Evolutionary conservation across 2,888 invertebrate species (phyloP), one percentile per base, ranked within the genome.

Genomic region (Synanthedon myopaeformis): DNA sequence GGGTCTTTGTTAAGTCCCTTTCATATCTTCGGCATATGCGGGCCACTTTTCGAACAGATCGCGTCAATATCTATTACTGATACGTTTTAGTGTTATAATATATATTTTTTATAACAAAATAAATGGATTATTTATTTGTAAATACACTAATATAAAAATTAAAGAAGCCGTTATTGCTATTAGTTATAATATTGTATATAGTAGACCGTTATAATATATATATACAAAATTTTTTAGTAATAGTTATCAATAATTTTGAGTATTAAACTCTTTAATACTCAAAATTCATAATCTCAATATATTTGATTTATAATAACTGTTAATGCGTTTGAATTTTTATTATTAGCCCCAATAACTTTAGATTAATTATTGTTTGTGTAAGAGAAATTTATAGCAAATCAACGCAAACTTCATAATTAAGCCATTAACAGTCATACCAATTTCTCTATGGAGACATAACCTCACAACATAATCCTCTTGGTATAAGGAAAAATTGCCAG

Each of bases 1-100:
- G 59, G 53, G 58, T 67, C 70, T 73, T 81, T 80, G 74, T 79
- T 65, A 63, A 56, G 58, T 69, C 65, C 65, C 76, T 70, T 45
- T 45, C 45, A 45, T 12, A 45, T 45, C 45, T 45, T 45, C 45
- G 45, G n/a, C 42, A 52, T 51, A 50, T 41, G 52, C 42, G 50
- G 56, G 55, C 56, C 54, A 57, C 57, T 57, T 56, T 54, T 48
- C 53, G 52, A 53, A 51, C 52, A 55, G 54, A 55, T 56, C 55
- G 52, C 51, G 54, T 51, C 49, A 53, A 53, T 54, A 49, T 52
- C 56, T 55, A 57, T 51, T 45, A 13, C 45, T 45, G 13, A 45
- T 45, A 42, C 41, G 19, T 53, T 53, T 53, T 28, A 28, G 8
- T 28, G 28, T 28, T 28, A 28, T 28, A 28, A 28, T 6, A 35